Percentiles rank a stretch among this genome's conserved stretches.
Evolutionary conservation across 2,888 invertebrate genomes (phyloP).

Genomic region (Agrotis clavis): DNA sequence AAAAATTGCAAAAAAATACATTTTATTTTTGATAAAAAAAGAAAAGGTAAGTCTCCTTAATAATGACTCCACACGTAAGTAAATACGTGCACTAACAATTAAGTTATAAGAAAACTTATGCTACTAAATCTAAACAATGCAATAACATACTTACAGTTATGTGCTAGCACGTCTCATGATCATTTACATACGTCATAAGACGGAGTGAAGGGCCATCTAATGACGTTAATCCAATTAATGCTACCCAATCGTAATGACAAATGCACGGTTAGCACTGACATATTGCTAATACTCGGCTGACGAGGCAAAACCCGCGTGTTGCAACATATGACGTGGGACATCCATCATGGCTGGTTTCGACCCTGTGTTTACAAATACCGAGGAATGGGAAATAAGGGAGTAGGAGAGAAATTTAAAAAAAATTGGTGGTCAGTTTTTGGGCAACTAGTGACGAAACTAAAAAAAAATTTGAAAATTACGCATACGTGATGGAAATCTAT

Average conservation of each 20-base stretch:
- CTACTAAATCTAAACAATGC: background rate
- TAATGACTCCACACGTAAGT: too few species aligned
- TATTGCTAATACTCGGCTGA: slow-evolving; percentile 77
- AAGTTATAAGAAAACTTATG: background rate
- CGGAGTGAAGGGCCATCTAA: slow-evolving; percentile 51
- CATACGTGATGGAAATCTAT: too few species aligned
- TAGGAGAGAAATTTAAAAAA: background rate
- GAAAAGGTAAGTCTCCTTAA: too few species aligned
- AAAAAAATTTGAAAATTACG: background rate
- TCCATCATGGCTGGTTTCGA: slow-evolving; percentile 61
- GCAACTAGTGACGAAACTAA: background rate
- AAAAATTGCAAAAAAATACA: too few species aligned
- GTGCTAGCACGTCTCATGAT: slow-evolving; percentile 7
- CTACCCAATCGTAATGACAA: slow-evolving; percentile 78
- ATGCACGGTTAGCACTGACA: slow-evolving; percentile 84
- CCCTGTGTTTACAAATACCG: slow-evolving; percentile 45
- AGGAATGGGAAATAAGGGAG: background rate
- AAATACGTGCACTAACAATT: background rate
- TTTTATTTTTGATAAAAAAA: too few species aligned
- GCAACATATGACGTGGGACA: slow-evolving; percentile 65
- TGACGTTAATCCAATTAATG: slow-evolving; percentile 70
- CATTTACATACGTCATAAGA: slow-evolving; percentile 54
- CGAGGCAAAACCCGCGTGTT: slow-evolving; percentile 66
- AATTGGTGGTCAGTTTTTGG: slow-evolving; percentile 3
- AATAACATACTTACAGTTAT: background rate